phyloP scores from a whole-genome alignment of 1,140 invertebrate species.

The Lepidurus packardi region DNA sequence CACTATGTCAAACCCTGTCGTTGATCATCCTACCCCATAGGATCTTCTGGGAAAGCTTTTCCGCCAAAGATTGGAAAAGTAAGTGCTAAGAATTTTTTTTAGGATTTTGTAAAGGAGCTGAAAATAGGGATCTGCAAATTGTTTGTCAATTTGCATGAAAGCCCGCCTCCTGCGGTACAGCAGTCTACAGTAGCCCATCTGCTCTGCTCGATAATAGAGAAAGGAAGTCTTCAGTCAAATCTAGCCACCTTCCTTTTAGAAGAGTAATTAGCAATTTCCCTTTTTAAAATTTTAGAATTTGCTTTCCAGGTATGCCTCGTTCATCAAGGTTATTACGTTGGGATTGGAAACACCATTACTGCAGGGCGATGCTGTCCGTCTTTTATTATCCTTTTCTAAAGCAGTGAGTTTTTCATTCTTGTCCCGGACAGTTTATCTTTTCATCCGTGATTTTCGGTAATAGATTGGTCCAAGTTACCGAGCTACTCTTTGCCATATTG shows the following conservation, averaged over 20 bases:
- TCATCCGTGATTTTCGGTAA: not conserved
- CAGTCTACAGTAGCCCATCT: not conserved
- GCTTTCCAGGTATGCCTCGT: not conserved
- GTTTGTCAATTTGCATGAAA: not conserved
- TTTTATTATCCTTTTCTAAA: not conserved
- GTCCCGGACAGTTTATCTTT: not conserved
- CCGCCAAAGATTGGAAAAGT: constrained; percentile 8
- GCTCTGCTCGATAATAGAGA: not conserved
- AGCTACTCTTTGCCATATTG: not conserved
- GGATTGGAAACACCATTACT: not conserved
- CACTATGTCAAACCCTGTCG: not conserved
- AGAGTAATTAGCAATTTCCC: not conserved
- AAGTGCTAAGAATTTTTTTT: not conserved
- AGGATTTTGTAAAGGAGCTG: not conserved
- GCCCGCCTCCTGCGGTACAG: not conserved
- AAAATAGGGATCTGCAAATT: not conserved
- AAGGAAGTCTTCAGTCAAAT: not conserved
- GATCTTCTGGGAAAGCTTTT: constrained; percentile 7
- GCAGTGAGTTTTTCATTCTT: not conserved
- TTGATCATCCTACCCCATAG: not conserved
- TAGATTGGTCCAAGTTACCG: not conserved
- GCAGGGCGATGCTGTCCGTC: not conserved
- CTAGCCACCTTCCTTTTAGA: not conserved
- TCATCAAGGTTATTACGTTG: not conserved
- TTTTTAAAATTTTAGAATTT: not conserved